These are phyloP conservation scores for Anarsia innoxiella DNA, from an alignment of 2,888 invertebrate genomes.

Conservation along the genomic window DNA sequence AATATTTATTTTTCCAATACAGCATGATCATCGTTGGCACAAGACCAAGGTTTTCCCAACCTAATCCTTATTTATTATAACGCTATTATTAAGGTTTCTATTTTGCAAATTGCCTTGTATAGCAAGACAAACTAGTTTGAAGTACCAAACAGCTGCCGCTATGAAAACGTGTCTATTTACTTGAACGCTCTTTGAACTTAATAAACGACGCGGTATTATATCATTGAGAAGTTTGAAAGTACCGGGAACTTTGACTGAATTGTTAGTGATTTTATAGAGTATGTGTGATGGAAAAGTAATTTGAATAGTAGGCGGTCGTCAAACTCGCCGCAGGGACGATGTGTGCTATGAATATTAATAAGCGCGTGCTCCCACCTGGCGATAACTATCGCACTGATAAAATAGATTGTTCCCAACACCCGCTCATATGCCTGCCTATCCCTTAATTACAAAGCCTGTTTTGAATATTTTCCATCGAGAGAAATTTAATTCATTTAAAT, in stretches of 20 bases:
- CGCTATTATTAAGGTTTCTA: conserved; percentile 1
- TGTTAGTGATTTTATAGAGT: too few species aligned
- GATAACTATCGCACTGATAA: conserved; percentile 45
- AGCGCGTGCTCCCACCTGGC: conserved; percentile 42
- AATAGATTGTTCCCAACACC: conserved; percentile 39
- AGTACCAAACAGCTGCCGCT: too few species aligned
- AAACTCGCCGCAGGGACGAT: conserved; percentile 40
- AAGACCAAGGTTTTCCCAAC: conserved; percentile 1
- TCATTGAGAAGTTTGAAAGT: too few species aligned
- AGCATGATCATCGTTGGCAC: conserved; percentile 5
- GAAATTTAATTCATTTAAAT: too few species aligned
- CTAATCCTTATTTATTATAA: conserved; percentile 7
- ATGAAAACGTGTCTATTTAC: too few species aligned
- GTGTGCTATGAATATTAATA: conserved; percentile 67
- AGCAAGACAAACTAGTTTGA: neutral
- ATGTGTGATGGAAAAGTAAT: conserved; percentile 32
- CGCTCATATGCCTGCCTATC: conserved; percentile 20
- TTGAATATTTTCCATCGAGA: conserved; percentile 29
- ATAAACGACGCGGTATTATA: too few species aligned
- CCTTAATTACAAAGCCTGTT: conserved; percentile 37
- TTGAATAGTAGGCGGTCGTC: conserved; percentile 38
- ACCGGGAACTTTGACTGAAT: too few species aligned
- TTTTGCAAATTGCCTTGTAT: neutral
- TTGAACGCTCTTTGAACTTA: too few species aligned
- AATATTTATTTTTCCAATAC: conserved; percentile 8